These are phyloP conservation scores for Baryphthengus martii DNA, from an alignment of 2,113 vertebrate genomes.

Conservation along the genomic window DNA sequence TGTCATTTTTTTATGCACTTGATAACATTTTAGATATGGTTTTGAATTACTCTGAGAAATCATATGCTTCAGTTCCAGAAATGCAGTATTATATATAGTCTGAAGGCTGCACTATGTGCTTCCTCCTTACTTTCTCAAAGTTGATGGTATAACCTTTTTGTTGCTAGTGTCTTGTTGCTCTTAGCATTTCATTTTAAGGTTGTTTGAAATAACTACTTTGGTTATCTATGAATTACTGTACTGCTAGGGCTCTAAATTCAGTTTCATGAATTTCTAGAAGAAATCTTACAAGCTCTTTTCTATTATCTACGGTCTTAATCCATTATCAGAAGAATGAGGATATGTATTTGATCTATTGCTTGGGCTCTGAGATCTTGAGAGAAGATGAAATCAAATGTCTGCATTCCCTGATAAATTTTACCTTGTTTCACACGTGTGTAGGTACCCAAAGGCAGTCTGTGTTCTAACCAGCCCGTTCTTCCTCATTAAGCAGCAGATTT, in stretches of 20 bases:
- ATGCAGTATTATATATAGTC: neutral
- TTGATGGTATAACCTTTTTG: accelerated
- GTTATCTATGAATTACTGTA: accelerated
- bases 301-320: neutral
- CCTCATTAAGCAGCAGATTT: neutral
- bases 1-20: accelerated
- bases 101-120: neutral
- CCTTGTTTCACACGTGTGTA: neutral
- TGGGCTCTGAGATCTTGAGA: neutral
- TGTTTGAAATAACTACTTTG: neutral
- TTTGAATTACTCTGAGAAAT: neutral
- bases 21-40: neutral
- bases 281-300: neutral
- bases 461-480: neutral
- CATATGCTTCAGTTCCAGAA: neutral
- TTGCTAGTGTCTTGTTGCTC: neutral
- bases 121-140: neutral
- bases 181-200: too few species aligned
- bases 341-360: neutral
- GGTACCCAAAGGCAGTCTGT: neutral
- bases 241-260: neutral
- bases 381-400: neutral
- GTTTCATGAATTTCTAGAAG: neutral
- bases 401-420: neutral
- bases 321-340: neutral